Conservation (phyloP, 2,797 vertebrate species). For the Cuculus canorus region DNA sequence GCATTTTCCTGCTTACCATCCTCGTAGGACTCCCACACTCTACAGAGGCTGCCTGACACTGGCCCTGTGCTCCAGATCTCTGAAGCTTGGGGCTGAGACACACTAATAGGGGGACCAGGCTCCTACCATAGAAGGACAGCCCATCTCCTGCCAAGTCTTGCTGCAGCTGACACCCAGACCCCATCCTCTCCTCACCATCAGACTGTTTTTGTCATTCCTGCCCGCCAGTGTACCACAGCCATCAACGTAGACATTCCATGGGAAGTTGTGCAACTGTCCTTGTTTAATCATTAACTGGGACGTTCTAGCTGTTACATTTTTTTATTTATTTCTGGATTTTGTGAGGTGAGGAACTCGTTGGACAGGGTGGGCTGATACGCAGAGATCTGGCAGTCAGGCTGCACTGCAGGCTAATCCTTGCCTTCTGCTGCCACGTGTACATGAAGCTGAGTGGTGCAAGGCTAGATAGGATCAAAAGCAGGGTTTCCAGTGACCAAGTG, state of each 20-base stretch:
- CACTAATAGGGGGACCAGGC: rapidly evolving
- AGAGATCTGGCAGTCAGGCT: not conserved
- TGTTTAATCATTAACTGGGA: constrained; percentile 56
- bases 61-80: not conserved
- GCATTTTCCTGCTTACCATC: not conserved
- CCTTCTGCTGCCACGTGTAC: not conserved
- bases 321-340: constrained; percentile 53
- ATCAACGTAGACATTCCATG: constrained; percentile 52
- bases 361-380: not conserved
- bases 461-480: not conserved
- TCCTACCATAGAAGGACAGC: not conserved
- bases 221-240: not conserved
- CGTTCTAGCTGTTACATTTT: constrained; percentile 22
- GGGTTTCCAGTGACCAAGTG: not conserved
- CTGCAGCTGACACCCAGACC: not conserved
- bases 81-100: not conserved
- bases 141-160: not conserved
- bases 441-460: not conserved
- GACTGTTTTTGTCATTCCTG: constrained; percentile 41
- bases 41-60: not conserved
- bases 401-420: not conserved
- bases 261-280: constrained; percentile 38
- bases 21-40: not conserved
- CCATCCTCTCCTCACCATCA: rapidly evolving
- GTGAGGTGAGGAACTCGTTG: not conserved